Evolutionary conservation across 2,888 invertebrate genomes (phyloP).

Genomic region (Heterodera filipjevi): DNA sequence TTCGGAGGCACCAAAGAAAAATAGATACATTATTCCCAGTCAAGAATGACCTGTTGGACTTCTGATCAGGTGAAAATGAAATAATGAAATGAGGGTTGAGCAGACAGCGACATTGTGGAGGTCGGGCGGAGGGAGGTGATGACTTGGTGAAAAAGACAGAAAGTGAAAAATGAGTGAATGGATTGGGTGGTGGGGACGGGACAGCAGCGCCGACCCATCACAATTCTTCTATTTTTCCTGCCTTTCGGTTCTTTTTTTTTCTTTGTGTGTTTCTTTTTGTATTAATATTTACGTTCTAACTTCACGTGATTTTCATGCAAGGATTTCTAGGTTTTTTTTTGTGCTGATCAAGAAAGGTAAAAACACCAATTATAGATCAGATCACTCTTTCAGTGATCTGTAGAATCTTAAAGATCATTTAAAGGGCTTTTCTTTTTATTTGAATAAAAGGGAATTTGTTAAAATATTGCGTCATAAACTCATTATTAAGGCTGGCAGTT

Average conservation of each 20-base stretch:
- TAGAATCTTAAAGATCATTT: too few relatives aligned
- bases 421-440: too few relatives aligned
- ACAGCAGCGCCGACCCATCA: not conserved
- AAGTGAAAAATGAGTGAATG: not conserved
- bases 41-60: too few relatives aligned
- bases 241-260: not conserved
- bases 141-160: not conserved
- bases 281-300: conserved; percentile 3
- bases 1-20: too few relatives aligned
- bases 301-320: not conserved
- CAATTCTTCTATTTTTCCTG: not conserved
- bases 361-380: too few relatives aligned
- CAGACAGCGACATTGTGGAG: not conserved
- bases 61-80: not conserved
- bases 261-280: not conserved
- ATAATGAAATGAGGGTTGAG: not conserved
- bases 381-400: too few relatives aligned
- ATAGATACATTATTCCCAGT: too few relatives aligned
- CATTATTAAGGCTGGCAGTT: too few relatives aligned
- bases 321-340: too few relatives aligned
- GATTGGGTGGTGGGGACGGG: not conserved
- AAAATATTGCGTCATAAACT: not conserved
- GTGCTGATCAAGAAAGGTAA: too few relatives aligned
- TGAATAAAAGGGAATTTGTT: too few relatives aligned
- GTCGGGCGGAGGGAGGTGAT: not conserved